Conservation (phyloP, 2,797 vertebrate species). For the Nyctibius grandis region DNA sequence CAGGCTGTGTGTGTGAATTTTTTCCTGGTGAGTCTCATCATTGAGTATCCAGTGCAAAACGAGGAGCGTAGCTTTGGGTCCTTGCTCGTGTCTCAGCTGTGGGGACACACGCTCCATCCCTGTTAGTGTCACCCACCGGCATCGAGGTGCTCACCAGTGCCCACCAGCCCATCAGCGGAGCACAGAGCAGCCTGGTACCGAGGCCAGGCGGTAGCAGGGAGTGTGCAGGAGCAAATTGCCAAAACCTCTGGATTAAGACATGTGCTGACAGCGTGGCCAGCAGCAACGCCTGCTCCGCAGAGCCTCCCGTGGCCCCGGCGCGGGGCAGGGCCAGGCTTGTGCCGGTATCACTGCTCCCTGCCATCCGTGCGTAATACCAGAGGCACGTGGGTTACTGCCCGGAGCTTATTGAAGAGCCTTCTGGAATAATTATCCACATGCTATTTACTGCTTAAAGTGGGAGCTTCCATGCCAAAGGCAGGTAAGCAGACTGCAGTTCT, state of each 20-base stretch:
- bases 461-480: not conserved
- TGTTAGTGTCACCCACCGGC: not conserved
- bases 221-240: slow-evolving; percentile 16
- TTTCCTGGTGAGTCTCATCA: not conserved
- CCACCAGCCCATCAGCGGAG: not conserved
- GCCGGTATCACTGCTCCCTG: not conserved
- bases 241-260: not conserved
- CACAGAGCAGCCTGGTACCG: not conserved
- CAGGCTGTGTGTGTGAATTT: not conserved
- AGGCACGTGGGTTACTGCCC: not conserved
- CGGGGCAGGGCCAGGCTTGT: slow-evolving; percentile 36
- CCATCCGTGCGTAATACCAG: not conserved
- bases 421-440: not conserved
- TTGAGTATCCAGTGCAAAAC: not conserved
- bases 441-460: not conserved
- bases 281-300: not conserved
- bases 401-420: not conserved
- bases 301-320: not conserved
- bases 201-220: not conserved
- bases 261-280: slow-evolving; percentile 16
- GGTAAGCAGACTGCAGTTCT: not conserved
- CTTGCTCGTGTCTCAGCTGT: not conserved
- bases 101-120: not conserved
- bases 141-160: accelerated
- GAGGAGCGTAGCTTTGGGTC: not conserved